Evolutionary conservation across 2,113 vertebrate genomes (phyloP), one percentile per base, ranked within the genome.

Genomic region (Poicephalus meyeri): DNA sequence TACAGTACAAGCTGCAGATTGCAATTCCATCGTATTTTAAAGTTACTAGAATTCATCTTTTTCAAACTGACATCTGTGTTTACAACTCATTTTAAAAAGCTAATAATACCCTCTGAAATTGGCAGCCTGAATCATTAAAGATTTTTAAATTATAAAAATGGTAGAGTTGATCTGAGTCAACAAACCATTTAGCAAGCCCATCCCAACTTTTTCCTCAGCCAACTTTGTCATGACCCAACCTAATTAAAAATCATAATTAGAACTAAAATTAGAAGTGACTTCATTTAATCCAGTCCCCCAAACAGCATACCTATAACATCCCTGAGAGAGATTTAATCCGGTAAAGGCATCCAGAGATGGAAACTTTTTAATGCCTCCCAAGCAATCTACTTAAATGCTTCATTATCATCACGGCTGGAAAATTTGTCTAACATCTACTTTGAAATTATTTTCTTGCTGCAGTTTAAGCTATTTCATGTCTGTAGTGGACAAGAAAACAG

Each of bases 201-300:
- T 69, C 7, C 31, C 56, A 79, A 71, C 61, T 74, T 95, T 64
- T 79, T 84, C 60, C 56, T 87, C 35, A 74, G 66, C 14, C 83
- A 87, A 55, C 13, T 76, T 42, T 84, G 56, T 69, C 56, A 79
- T 37, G 66, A 95, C 19, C 47, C 74, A 91, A 66, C 16, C n/a
- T 73, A 91, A 93, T 83, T 91, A 94, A 93, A 94, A 91, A 86
- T 66, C 25, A n/a, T 24, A 80, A 73, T 60, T 35, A 85, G 85
- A 88, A 46, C 33, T 33, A 80, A 70, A 90, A 73, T 80, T 80
- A 91, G 37, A 80, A 88, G 11, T 19, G 31, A 83, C 46, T 46
- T 83, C 2, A 52, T 61, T 86, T 86, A 88, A 90, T 72, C 24
- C 25, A 79, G 61, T 47, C 26, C 41, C 86, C n/a, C 15, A 49